These are phyloP conservation scores for Bombus difficillimus DNA, from an alignment of 1,140 invertebrate genomes.

Conservation along the genomic window DNA sequence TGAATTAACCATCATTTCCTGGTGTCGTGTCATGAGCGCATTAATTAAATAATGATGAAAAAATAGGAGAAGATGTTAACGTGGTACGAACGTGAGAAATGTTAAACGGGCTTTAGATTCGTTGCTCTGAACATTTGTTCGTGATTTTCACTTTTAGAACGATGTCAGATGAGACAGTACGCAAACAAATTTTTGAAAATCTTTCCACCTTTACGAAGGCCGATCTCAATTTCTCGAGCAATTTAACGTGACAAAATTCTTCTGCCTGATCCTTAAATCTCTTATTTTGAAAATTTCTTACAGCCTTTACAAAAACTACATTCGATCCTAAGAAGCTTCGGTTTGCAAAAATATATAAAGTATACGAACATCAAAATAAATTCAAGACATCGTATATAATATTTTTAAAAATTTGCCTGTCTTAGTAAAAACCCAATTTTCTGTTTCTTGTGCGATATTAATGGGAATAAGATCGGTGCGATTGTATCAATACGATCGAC, in stretches of 20 bases:
- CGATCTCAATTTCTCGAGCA: not conserved
- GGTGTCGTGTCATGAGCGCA: not conserved
- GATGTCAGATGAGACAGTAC: not conserved
- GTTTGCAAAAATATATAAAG: not conserved
- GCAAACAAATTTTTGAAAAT: not conserved
- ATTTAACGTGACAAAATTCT: too few relatives aligned
- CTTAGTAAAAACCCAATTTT: not conserved
- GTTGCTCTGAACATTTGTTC: not conserved
- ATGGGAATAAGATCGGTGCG: not conserved
- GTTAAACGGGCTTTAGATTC: not conserved
- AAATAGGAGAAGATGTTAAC: too few relatives aligned
- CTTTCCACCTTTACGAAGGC: too few relatives aligned
- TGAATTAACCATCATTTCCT: conserved; percentile 19
- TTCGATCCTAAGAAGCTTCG: too few relatives aligned
- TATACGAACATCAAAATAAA: not conserved
- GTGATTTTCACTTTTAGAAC: not conserved
- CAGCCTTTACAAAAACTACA: not conserved
- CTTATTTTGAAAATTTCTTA: not conserved
- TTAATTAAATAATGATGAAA: conserved; percentile 28
- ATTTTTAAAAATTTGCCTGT: not conserved
- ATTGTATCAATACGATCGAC: not conserved
- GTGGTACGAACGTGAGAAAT: not conserved
- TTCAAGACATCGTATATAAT: not conserved
- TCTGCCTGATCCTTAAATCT: too few relatives aligned
- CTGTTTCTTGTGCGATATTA: not conserved